Base-by-base conservation (phyloP, 2,797 vertebrate species). In the Lithobates sylvaticus region DNA sequence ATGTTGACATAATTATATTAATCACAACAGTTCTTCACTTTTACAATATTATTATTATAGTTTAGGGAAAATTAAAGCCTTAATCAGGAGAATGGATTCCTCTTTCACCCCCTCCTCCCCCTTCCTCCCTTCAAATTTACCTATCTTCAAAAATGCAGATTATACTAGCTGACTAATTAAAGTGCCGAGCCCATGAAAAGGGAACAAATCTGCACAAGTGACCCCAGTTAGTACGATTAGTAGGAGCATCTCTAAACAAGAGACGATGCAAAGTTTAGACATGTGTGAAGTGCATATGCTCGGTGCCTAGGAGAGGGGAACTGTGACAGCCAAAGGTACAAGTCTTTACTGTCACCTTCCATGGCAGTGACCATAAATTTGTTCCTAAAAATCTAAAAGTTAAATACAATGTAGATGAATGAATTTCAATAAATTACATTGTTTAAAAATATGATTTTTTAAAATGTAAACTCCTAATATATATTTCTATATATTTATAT, bases 11-110 rank as follows among this genome's bases (percentile, higher is more conserved):
- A 87, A 87, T 87, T 87, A 83, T 83, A 78, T 87, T 87, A 83
- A 87, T 87, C 85, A 83, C 81, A 87, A 87, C 85, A 87, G 68
- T 78, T 83, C 81, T 87, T 83, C 76, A 74, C 81, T 87, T 78
- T 86, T 86, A 86, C 85, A 86, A 83, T 87, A 83, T 87, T 78
- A 86, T 83, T 86, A 87, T 87, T 87, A 83, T 76, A 72, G 72
- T 86, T 86, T 81, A 86, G 75, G 75, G 69, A 44, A 84, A 87
- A 87, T 87, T 78, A 87, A 87, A 83, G 85, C 75, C 75, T 87
- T 83, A 87, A 87, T 87, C 81, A 87, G 72, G 75, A 82, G 73
- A 83, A 72, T 73, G 61, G 64, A 83, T 83, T 83, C 70, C 50
- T 70, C 68, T 65, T 78, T 70, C 69, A 47, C 26, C 50, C 73